Evolutionary conservation across 2,113 vertebrate species (phyloP).

Genomic region (Mesitornis unicolor): DNA sequence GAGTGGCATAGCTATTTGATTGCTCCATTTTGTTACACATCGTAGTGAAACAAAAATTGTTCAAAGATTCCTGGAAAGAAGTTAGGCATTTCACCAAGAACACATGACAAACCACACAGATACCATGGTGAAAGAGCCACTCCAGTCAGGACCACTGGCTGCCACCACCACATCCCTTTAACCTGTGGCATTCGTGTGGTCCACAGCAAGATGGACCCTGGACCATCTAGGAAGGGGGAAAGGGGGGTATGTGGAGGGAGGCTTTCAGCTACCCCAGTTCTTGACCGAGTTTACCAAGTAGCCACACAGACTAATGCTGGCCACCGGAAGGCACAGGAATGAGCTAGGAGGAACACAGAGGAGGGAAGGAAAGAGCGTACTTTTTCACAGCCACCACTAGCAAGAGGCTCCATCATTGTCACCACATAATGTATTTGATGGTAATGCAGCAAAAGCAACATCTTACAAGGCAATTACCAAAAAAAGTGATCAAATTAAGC

Average conservation of each 20-base stretch:
- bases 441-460: neutral
- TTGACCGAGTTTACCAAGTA: neutral
- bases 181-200: too few relatives aligned
- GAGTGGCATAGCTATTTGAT: neutral
- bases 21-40: neutral
- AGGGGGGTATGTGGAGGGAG: too few relatives aligned
- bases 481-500: neutral
- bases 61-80: neutral
- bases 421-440: rapidly evolving
- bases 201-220: neutral
- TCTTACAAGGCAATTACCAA: neutral
- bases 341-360: neutral
- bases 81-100: neutral
- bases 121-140: neutral
- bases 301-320: neutral
- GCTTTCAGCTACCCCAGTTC: neutral
- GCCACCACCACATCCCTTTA: neutral
- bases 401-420: neutral
- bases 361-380: neutral
- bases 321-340: neutral
- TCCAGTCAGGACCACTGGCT: neutral
- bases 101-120: neutral
- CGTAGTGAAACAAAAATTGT: neutral
- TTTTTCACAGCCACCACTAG: neutral
- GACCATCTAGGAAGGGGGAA: too few relatives aligned